These are phyloP conservation scores for Caenorhabditis wallacei DNA, from an alignment of 2,888 invertebrate species.

Conservation along the genomic window DNA sequence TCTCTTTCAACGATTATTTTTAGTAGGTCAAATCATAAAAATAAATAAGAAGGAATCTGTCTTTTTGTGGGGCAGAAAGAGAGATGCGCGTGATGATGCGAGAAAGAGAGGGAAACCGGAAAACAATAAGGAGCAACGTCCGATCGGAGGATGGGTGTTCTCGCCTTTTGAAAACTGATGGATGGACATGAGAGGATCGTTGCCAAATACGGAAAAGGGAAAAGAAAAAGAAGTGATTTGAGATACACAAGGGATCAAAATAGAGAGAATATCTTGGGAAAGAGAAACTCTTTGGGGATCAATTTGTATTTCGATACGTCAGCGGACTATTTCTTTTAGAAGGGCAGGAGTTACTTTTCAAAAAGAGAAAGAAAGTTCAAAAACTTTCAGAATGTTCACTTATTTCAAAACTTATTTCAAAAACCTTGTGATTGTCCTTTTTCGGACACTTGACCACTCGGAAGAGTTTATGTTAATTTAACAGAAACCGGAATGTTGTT, in stretches of 20 bases:
- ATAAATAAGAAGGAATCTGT: slow-evolving; percentile 35
- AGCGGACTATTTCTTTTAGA: neutral
- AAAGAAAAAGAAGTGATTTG: neutral
- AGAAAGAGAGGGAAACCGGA: slow-evolving; percentile 13
- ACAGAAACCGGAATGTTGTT: neutral
- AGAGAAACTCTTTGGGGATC: slow-evolving; percentile 4
- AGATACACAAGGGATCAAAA: neutral
- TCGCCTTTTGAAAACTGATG: slow-evolving; percentile 14
- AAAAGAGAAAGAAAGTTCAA: neutral
- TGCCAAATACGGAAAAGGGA: slow-evolving; percentile 54
- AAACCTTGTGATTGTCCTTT: slow-evolving; percentile 20
- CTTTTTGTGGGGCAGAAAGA: neutral
- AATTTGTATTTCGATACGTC: slow-evolving; percentile 9
- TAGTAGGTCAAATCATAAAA: slow-evolving; percentile 63
- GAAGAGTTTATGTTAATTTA: slow-evolving; percentile 26
- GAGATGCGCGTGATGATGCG: slow-evolving; percentile 34
- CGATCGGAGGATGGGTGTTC: slow-evolving; percentile 29
- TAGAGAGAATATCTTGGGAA: neutral
- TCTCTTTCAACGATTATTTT: slow-evolving; percentile 41
- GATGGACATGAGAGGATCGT: slow-evolving; percentile 32
- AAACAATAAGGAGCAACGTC: slow-evolving; percentile 31
- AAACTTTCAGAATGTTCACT: neutral
- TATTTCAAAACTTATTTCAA: neutral
- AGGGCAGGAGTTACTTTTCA: neutral
- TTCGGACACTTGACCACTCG: slow-evolving; percentile 29